A percentile compares a stretch with the other conserved stretches of the same genome.
Conservation (phyloP, 2,797 vertebrate genomes). For the Siniperca obscura region DNA sequence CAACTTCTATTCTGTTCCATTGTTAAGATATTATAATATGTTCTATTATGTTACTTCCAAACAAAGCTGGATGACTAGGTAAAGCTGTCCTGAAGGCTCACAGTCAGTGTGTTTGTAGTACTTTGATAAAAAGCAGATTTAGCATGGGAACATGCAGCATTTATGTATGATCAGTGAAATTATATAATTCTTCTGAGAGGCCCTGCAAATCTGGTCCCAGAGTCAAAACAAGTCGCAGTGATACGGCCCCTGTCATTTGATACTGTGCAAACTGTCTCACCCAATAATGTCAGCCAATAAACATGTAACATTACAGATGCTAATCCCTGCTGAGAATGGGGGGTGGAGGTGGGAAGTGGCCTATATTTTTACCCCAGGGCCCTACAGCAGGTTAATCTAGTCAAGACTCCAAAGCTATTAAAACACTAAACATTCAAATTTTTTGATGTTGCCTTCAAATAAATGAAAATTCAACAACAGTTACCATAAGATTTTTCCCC, state of each 20-base stretch:
- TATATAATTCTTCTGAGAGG: background rate
- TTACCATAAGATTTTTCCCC: conserved; percentile 49
- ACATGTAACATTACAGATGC: conserved; percentile 8
- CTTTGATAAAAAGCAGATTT: background rate
- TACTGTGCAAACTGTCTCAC: conserved; percentile 3
- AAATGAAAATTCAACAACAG: conserved; percentile 26
- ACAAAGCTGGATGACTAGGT: background rate
- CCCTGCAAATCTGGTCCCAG: background rate
- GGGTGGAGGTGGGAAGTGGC: background rate
- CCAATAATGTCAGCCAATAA: conserved; percentile 14
- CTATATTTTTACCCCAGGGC: background rate
- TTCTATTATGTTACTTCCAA: background rate
- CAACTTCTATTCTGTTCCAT: background rate
- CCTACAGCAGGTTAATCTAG: conserved; percentile 9
- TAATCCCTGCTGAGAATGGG: conserved; percentile 34
- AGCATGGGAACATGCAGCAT: background rate
- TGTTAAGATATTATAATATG: background rate
- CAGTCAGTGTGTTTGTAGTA: background rate
- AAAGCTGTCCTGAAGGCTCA: conserved; percentile 3
- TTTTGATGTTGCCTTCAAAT: background rate
- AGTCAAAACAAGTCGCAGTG: background rate
- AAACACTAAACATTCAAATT: too few species aligned
- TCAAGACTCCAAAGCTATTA: conserved; percentile 4
- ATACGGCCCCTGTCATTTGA: conserved; percentile 15
- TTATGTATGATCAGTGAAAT: background rate